Evolutionary conservation across 2,888 invertebrate genomes (phyloP).

Genomic region (Athalia cordata): DNA sequence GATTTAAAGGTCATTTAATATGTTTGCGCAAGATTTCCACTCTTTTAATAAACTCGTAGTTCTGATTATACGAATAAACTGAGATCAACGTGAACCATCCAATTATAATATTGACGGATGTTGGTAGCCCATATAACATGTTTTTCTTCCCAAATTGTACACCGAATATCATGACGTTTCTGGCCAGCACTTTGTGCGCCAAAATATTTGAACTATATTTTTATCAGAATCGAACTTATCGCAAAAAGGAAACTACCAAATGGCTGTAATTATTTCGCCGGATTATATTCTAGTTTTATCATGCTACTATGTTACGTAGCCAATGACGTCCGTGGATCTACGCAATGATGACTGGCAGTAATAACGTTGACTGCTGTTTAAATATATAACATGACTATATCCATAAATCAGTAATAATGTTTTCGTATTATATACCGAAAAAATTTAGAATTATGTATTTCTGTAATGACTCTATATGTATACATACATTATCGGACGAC

Average conservation of each 20-base stretch:
- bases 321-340: not conserved
- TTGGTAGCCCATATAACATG: not conserved
- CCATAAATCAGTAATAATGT: conserved; percentile 68
- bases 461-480: no score
- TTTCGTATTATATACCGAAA: conserved; percentile 45
- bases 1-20: conserved; percentile 23
- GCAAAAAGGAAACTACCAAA: not conserved
- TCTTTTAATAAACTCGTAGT: conserved; percentile 5
- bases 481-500: not conserved
- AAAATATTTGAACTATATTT: not conserved
- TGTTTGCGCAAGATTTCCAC: conserved; percentile 26
- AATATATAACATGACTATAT: conserved; percentile 51
- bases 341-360: not conserved
- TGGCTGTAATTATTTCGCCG: not conserved
- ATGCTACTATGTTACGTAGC: not conserved
- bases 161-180: no score
- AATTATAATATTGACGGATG: conserved; percentile 11
- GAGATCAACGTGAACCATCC: not conserved
- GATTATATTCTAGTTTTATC: not conserved
- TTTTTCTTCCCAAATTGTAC: not conserved
- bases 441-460: not conserved
- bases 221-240: no score
- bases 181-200: not conserved
- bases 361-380: not conserved
- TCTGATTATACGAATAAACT: conserved; percentile 13